Evolutionary conservation across 92 coral and sea anemone genomes (phyloP).

Genomic region (Diadumene lineata): DNA sequence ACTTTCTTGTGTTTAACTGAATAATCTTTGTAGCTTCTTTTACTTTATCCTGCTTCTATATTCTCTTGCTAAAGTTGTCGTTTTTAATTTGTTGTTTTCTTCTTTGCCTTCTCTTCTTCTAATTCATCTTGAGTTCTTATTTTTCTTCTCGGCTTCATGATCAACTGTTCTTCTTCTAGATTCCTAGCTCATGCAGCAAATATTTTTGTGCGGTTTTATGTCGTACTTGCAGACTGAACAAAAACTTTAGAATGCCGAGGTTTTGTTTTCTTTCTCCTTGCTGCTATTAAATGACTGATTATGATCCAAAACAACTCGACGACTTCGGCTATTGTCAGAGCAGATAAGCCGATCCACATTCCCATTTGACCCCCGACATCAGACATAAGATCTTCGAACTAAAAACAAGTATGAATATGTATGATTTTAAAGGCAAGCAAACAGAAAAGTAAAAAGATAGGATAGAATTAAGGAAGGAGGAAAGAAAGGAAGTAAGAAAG

Average conservation of each 20-base stretch:
- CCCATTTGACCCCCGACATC: constrained; percentile 11
- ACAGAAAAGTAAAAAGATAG: not conserved
- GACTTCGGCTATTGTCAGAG: constrained; percentile 3
- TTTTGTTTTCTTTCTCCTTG: not conserved
- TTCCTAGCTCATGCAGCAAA: not conserved
- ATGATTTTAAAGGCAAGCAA: too few species aligned
- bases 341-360: constrained; percentile 12
- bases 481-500: not conserved
- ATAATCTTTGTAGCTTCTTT: too few species aligned
- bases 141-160: not conserved
- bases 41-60: too few species aligned
- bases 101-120: too few species aligned
- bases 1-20: not conserved
- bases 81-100: too few species aligned
- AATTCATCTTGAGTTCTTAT: not conserved
- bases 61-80: not conserved
- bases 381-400: constrained; percentile 10
- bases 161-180: not conserved
- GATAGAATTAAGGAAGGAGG: not conserved
- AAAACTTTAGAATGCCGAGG: not conserved
- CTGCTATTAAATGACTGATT: not conserved
- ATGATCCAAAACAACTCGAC: not conserved
- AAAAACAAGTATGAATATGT: not conserved
- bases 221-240: not conserved
- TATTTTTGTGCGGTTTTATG: not conserved